Conservation (phyloP, 2,113 vertebrate genomes). For the Ceyx melanurus region DNA sequence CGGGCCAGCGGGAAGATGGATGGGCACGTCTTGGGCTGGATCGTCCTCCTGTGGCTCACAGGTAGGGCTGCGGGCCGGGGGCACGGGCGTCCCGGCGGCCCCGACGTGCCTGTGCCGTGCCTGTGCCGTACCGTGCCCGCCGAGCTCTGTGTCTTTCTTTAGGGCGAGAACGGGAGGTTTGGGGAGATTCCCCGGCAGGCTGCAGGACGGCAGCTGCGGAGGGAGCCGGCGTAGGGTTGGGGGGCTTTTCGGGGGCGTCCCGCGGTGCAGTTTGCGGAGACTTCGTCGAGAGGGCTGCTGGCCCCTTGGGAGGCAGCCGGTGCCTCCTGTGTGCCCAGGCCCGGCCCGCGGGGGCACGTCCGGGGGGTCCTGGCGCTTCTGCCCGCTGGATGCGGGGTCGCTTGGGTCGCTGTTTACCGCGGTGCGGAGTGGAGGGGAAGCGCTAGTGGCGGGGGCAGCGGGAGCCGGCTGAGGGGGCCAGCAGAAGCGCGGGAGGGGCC, state of each 20-base stretch:
- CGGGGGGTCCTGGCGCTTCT: neutral
- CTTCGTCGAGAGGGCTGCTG: neutral
- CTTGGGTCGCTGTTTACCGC: neutral
- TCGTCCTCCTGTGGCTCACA: conserved; percentile 72
- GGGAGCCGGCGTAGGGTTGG: neutral
- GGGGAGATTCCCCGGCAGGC: neutral
- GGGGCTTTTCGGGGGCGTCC: neutral
- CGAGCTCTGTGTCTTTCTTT: neutral
- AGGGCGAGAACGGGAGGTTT: neutral
- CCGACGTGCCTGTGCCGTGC: neutral
- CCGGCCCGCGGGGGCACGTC: neutral
- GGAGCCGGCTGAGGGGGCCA: neutral
- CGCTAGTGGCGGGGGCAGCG: neutral
- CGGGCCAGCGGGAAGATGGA: conserved; percentile 65
- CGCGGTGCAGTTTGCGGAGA: neutral
- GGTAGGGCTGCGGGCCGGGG: conserved; percentile 51
- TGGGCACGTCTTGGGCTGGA: conserved; percentile 63
- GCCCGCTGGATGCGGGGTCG: neutral
- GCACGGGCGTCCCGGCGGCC: neutral
- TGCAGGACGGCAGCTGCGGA: neutral
- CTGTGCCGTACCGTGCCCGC: neutral
- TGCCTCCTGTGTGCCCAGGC: neutral
- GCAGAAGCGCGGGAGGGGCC: neutral
- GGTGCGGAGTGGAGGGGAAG: neutral
- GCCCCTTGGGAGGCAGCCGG: neutral